Conservation (phyloP, 2,888 invertebrate genomes). For the Spisula subtruncata region DNA sequence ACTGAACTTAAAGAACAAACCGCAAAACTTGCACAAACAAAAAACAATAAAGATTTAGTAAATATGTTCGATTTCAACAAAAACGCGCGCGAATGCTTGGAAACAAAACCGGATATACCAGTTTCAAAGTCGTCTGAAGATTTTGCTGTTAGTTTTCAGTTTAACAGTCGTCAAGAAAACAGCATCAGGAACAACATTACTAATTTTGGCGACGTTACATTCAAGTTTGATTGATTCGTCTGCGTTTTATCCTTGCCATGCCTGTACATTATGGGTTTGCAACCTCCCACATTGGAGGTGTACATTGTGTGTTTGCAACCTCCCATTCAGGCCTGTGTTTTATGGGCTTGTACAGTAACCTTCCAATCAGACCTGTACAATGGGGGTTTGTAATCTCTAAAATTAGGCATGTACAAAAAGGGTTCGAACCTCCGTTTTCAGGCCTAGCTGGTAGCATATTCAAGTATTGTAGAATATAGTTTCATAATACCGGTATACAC, state of each 20-base stretch:
- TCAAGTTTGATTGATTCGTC: constrained; percentile 69
- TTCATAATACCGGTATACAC: background rate
- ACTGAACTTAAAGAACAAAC: constrained; percentile 75
- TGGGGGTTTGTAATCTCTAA: background rate
- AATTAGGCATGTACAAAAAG: no score
- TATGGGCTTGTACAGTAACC: background rate
- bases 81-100: constrained; percentile 77
- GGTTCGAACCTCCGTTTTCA: background rate
- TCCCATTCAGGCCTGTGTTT: background rate
- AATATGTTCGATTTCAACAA: constrained; percentile 83
- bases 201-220: constrained; percentile 81
- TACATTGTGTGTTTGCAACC: background rate
- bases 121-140: constrained; percentile 79
- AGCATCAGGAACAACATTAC: constrained; percentile 77
- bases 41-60: constrained; percentile 80
- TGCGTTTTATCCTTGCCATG: background rate
- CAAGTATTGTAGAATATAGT: background rate
- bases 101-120: constrained; percentile 77
- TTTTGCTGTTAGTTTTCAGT: constrained; percentile 83
- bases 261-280: background rate
- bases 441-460: background rate
- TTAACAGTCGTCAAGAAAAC: constrained; percentile 80
- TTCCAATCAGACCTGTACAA: background rate
- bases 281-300: no score
- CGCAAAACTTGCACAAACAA: constrained; percentile 77